These are phyloP conservation scores for Osmerus eperlanus DNA, from an alignment of 2,113 vertebrate genomes.

Conservation along the genomic window DNA sequence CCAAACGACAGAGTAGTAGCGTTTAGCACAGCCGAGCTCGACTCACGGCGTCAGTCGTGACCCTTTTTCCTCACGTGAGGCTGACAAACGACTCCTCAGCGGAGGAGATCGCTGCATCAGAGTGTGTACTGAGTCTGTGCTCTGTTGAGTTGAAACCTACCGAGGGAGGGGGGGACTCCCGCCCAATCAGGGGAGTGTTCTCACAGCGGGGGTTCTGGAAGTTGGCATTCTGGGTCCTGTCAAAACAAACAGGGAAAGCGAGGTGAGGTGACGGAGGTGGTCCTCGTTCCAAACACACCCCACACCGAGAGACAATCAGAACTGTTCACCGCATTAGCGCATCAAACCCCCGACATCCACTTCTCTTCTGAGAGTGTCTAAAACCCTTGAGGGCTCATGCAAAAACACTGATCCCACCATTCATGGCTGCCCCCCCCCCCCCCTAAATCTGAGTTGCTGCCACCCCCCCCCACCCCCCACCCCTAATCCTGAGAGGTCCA, in stretches of 20 bases:
- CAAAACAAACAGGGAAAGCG: constrained; percentile 27
- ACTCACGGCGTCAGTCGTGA: too few species aligned
- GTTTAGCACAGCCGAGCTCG: too few species aligned
- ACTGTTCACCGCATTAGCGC: neutral
- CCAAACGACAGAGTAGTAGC: too few species aligned
- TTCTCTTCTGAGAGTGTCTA: constrained; percentile 9
- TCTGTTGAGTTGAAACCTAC: constrained; percentile 75
- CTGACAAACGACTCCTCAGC: constrained; percentile 25
- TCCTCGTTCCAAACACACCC: neutral
- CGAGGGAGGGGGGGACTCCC: constrained; percentile 96
- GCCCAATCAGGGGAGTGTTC: constrained; percentile 97
- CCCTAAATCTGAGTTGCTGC: neutral
- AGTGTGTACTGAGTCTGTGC: constrained; percentile 1
- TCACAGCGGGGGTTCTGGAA: constrained; percentile 98
- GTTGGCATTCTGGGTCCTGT: constrained; percentile 97
- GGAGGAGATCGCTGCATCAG: constrained; percentile 10
- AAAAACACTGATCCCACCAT: neutral
- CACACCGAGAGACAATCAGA: constrained; percentile 24
- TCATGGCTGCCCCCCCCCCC: neutral
- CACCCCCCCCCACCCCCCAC: neutral
- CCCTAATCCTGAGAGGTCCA: constrained; percentile 16
- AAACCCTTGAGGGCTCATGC: neutral
- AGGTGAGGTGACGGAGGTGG: neutral
- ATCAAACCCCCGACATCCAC: neutral
- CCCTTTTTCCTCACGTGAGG: neutral